Conservation (phyloP, 2,888 invertebrate genomes). For the Parnassius orleans region DNA sequence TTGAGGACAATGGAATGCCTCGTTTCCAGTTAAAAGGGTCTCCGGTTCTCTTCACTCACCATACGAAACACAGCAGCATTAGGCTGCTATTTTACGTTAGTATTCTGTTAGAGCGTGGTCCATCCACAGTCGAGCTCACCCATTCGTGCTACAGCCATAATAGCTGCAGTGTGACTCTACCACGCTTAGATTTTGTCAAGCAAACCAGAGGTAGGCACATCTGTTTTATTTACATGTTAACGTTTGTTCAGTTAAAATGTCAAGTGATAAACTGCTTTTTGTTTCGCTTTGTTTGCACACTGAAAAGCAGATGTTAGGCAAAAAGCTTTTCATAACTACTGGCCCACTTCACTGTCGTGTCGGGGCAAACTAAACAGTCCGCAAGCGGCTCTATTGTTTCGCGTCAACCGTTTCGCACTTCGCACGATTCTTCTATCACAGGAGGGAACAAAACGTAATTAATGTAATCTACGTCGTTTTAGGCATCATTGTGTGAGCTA, state of each 20-base stretch:
- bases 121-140: no score
- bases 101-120: no score
- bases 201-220: no score
- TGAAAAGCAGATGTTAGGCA: slow-evolving; percentile 9
- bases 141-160: no score
- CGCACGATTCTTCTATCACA: slow-evolving; percentile 23
- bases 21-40: no score
- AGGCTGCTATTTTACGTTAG: no score
- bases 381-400: slow-evolving; percentile 17
- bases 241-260: not conserved
- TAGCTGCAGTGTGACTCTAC: no score
- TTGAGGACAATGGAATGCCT: no score
- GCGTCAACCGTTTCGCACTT: slow-evolving; percentile 20
- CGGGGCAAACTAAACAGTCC: slow-evolving; percentile 8
- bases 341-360: slow-evolving; percentile 13
- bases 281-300: not conserved
- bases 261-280: slow-evolving; percentile 3
- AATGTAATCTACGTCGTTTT: slow-evolving; percentile 17
- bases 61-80: no score
- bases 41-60: no score
- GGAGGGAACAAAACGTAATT: slow-evolving; percentile 21
- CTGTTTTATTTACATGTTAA: no score
- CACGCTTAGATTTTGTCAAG: no score
- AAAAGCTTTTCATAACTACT: slow-evolving; percentile 18
- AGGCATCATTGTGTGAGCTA: slow-evolving; percentile 8